These are phyloP conservation scores for Rhipidura dahli DNA, from an alignment of 2,113 vertebrate species.

Conservation along the genomic window DNA sequence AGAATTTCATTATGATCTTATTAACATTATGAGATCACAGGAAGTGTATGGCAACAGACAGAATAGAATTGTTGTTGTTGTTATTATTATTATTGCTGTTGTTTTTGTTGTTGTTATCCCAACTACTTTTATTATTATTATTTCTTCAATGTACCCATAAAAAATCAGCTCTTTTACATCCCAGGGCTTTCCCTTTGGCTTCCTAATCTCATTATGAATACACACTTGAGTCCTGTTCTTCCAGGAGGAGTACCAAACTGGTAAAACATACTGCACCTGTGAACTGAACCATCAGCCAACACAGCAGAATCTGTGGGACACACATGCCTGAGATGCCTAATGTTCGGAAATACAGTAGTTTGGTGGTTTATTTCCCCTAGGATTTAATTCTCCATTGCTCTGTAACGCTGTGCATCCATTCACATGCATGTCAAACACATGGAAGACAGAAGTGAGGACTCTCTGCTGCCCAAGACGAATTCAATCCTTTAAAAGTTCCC, in stretches of 20 bases:
- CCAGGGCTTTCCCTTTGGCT: neutral
- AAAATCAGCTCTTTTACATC: neutral
- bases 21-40: neutral
- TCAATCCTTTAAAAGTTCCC: neutral
- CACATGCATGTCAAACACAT: neutral
- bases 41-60: neutral
- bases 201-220: neutral
- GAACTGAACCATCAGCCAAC: neutral
- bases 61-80: neutral
- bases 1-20: neutral
- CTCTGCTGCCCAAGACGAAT: rapidly evolving
- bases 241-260: neutral
- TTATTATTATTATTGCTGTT: rapidly evolving
- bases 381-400: neutral
- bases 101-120: rapidly evolving
- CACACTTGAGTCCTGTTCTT: neutral
- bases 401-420: neutral
- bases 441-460: neutral
- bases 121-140: neutral
- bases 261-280: neutral
- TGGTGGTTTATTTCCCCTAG: neutral
- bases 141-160: neutral
- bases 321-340: neutral
- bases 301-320: neutral
- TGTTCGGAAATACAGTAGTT: neutral